phyloP scores from a whole-genome alignment of 2,113 vertebrate species.

The Nycticorax nycticorax region DNA sequence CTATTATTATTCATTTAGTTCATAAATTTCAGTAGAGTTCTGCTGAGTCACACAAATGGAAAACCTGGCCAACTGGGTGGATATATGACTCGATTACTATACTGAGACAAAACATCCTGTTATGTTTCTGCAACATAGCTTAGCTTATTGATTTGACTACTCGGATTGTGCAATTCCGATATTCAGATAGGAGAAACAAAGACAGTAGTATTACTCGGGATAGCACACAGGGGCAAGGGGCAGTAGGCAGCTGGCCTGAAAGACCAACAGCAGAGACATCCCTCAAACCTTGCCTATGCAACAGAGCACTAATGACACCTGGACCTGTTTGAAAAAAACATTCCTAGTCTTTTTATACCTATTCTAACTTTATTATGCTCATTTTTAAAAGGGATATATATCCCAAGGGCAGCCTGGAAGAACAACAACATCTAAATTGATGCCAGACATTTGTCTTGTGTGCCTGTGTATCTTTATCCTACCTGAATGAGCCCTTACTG shows the following conservation, averaged over 20 bases:
- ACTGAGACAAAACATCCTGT: neutral
- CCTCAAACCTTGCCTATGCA: neutral
- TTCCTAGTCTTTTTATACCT: neutral
- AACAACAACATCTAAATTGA: neutral
- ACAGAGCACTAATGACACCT: neutral
- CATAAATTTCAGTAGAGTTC: constrained; percentile 3
- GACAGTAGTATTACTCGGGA: neutral
- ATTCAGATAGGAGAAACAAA: neutral
- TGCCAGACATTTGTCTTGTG: neutral
- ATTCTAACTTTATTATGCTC: neutral
- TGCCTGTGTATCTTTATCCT: neutral
- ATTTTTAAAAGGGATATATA: neutral
- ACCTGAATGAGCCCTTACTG: neutral
- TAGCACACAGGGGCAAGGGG: neutral
- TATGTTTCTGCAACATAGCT: neutral
- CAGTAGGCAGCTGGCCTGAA: neutral
- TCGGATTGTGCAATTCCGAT: neutral
- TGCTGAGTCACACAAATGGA: neutral
- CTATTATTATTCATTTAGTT: constrained; percentile 7
- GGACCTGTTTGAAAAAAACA: neutral
- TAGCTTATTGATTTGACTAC: neutral
- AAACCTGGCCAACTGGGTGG: neutral
- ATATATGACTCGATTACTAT: neutral
- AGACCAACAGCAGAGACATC: neutral
- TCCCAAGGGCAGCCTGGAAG: neutral